These are phyloP conservation scores for Cantharis nigra DNA, from an alignment of 2,888 invertebrate genomes.

Conservation along the genomic window DNA sequence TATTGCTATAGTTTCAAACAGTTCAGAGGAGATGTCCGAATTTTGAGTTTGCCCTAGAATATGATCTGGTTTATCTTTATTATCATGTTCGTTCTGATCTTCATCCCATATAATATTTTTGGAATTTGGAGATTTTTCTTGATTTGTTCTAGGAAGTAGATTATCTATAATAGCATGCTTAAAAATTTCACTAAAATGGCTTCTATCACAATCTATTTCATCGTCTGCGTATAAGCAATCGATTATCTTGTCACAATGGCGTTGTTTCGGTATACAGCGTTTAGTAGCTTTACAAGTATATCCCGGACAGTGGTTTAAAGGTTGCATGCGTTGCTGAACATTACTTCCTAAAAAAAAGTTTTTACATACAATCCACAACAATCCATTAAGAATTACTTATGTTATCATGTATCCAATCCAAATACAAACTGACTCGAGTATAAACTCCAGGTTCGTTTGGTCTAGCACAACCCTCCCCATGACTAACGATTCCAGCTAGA, in stretches of 20 bases:
- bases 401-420: constrained; percentile 73
- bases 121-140: neutral
- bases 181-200: constrained; percentile 36
- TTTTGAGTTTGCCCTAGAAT: neutral
- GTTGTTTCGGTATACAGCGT: constrained; percentile 68
- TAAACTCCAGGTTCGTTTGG: constrained; percentile 82
- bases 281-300: constrained; percentile 68
- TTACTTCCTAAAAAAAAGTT: constrained; percentile 55
- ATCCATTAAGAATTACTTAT: constrained; percentile 58
- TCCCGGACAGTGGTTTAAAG: constrained; percentile 72
- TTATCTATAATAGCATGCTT: constrained; percentile 39
- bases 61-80: neutral
- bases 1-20: neutral
- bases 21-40: neutral
- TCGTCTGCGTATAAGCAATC: constrained; percentile 83
- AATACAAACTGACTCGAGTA: constrained; percentile 74
- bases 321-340: constrained; percentile 57
- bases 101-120: neutral
- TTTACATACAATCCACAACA: neutral
- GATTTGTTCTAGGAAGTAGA: constrained; percentile 21
- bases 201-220: constrained; percentile 67
- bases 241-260: constrained; percentile 72
- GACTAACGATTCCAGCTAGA: constrained; percentile 82
- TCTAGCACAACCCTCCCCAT: constrained; percentile 84
- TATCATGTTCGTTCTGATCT: neutral